Percentiles rank a stretch among this genome's conserved stretches.
These are phyloP conservation scores for Brenthis ino DNA, from an alignment of 2,888 invertebrate species.

Conservation along the genomic window DNA sequence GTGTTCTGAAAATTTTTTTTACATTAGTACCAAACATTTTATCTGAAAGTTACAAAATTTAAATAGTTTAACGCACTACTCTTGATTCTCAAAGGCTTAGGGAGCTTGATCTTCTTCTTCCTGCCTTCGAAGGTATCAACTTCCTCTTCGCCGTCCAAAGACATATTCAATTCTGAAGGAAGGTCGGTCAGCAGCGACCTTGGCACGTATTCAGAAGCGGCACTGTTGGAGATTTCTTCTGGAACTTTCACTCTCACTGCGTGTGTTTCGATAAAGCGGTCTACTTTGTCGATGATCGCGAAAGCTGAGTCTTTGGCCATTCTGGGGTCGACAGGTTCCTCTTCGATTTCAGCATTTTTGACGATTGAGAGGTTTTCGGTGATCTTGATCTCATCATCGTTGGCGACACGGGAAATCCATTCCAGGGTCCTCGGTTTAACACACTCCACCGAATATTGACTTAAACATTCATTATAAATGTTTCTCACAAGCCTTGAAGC, in stretches of 20 bases:
- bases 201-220: conserved; percentile 83
- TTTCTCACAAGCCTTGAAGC: conserved; percentile 85
- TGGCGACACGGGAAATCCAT: conserved; percentile 86
- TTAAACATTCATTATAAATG: conserved; percentile 86
- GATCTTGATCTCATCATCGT: conserved; percentile 87
- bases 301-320: conserved; percentile 80
- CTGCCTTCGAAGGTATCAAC: conserved; percentile 73
- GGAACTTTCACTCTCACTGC: conserved; percentile 89
- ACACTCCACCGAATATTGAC: conserved; percentile 87
- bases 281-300: conserved; percentile 87
- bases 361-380: conserved; percentile 89
- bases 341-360: conserved; percentile 81
- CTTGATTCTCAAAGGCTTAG: conserved; percentile 78
- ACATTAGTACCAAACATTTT: conserved; percentile 17
- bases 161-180: conserved; percentile 86
- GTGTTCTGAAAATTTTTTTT: conserved; percentile 83
- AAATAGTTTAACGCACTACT: conserved; percentile 61
- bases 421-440: conserved; percentile 89
- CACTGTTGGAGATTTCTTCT: conserved; percentile 81
- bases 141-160: conserved; percentile 84
- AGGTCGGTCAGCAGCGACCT: conserved; percentile 84
- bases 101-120: conserved; percentile 79
- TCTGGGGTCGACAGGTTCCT: conserved; percentile 67
- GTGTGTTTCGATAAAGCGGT: conserved; percentile 88
- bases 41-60: conserved; percentile 4